Base-by-base conservation (phyloP, 2,888 invertebrate genomes). In the Lissocephala sabroskyi region DNA sequence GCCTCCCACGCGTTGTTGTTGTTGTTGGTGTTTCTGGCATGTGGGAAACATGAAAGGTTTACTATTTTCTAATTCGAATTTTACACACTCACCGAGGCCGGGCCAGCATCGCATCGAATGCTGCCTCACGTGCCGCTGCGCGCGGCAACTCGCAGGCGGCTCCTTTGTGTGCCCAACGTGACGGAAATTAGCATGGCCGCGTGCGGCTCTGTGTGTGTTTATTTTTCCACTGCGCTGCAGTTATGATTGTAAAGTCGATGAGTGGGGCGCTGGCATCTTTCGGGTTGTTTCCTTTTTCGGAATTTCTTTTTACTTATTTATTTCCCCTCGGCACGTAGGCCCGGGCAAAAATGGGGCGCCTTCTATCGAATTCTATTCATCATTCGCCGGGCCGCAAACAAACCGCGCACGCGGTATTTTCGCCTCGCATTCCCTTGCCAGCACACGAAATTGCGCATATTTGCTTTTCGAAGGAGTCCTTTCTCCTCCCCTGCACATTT, bases 141-240 rank as follows among this genome's bases (percentile, higher is more conserved):
- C 7, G 19, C 5, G 29, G 17, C n/a, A 33, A 26, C 46, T 55
- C n/a, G n/a, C n/a, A n/a, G n/a, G 67, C 54, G 57, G 48, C 56
- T 64, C 55, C 76, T 77, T 73, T 75, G 76, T 78, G 58, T 73
- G 73, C 73, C 59, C 73, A 78, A 73, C 78, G 73, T 73, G 73
- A 75, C 76, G 76, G 73, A 73, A 73, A 73, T 73, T 77, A 73
- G 71, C 71, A 71, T 67, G 52, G 50, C 57, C 43, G 6, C 39
- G 30, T 55, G 55, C 42, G 49, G 42, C 33, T 59, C 30, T 53
- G 23, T 50, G 26, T 18, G 41, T 32, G 33, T 78, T 78, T 73
- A 78, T 73, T 73, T 61, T 73, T 71, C 56, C 78, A 63, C 65
- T 62, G 59, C 50, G 44, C 62, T 63, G 78, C 70, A 71, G 78